Conservation (phyloP, 2,888 invertebrate species). For the Stenolophus ochropezus region DNA sequence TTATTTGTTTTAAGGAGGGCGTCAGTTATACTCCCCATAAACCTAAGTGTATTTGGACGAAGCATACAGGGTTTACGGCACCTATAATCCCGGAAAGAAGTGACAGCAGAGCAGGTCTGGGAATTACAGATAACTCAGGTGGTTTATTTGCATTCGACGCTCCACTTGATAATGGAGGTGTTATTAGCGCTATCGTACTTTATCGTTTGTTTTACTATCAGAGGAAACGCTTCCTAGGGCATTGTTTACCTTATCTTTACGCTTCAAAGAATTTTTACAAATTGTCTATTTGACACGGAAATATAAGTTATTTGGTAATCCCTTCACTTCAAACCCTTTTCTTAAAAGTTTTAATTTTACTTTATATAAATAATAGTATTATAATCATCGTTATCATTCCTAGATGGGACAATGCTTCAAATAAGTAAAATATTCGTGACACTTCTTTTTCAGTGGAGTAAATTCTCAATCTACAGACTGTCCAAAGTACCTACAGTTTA, state of each 20-base stretch:
- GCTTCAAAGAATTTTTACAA: not conserved
- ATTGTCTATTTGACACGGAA: too few species aligned
- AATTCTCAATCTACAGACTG: too few species aligned
- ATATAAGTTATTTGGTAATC: too few species aligned
- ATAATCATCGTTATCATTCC: too few species aligned
- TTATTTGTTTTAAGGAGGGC: constrained; percentile 18
- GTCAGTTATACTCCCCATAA: constrained; percentile 20
- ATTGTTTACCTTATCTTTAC: not conserved
- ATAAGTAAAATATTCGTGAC: too few species aligned
- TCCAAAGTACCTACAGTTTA: too few species aligned
- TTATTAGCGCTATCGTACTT: constrained; percentile 17
- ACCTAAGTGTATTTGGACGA: constrained; percentile 6
- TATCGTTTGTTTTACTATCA: constrained; percentile 38
- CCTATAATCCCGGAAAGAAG: constrained; percentile 26
- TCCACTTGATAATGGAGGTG: constrained; percentile 2
- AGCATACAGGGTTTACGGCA: constrained; percentile 15
- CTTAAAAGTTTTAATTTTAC: too few species aligned
- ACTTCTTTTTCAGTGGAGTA: too few species aligned
- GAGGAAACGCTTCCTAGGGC: constrained; percentile 11
- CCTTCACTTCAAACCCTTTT: too few species aligned
- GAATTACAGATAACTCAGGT: constrained; percentile 29
- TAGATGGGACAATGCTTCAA: too few species aligned
- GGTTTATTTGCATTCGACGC: constrained; percentile 11
- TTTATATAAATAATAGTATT: too few species aligned
- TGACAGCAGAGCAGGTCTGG: not conserved